Base-by-base conservation (phyloP, 2,113 vertebrate genomes). In the Prunella himalayana region DNA sequence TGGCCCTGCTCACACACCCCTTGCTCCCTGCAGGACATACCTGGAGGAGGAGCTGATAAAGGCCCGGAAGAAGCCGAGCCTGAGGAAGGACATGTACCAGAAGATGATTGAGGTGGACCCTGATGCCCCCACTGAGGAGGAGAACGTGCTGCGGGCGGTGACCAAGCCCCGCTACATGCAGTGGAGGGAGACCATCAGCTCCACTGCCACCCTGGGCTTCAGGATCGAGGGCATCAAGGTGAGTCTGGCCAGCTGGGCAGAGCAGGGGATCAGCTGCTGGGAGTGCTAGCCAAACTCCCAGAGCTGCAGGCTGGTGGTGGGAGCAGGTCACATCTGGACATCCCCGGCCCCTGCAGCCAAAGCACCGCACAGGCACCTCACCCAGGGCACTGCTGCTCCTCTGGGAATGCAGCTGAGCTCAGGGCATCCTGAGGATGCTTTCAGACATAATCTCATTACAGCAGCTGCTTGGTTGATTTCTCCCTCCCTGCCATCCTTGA, bases 121-220 rank as follows among this genome's bases (percentile, higher is more conserved):
- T 0, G 85, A 96, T 0, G 99, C 99, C 7, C 99, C 99, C 0
- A 99, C 99, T 0, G 91, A 97, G 7, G 98, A 99, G 94, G 99
- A 99, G 79, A 98, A 98, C 0, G 93, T 98, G 28, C 98, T 98
- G 95, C 98, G 98, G 63, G 99, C 98, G 0, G 99, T 99, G 92
- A 99, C 99, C 92, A 99, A 99, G 96, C 99, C 99, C 0, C 98
- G 99, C 70, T 99, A 99, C 98, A 99, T 99, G 99, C 99, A 99
- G 97, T 99, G 99, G 99, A 98, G 99, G 13, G 99, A 99, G 97
- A 99, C 99, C 75, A 99, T 99, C 95, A 99, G 99, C 96, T 99
- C 99, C 6, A 99, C 99, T 0, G 98, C 99, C 90, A 99, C 99
- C 0, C 98, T 99, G 22, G 99, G 99, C 68, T 99, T 99, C 95